phyloP scores from a whole-genome alignment of 2,797 vertebrate species.

The Phoebastria nigripes region DNA sequence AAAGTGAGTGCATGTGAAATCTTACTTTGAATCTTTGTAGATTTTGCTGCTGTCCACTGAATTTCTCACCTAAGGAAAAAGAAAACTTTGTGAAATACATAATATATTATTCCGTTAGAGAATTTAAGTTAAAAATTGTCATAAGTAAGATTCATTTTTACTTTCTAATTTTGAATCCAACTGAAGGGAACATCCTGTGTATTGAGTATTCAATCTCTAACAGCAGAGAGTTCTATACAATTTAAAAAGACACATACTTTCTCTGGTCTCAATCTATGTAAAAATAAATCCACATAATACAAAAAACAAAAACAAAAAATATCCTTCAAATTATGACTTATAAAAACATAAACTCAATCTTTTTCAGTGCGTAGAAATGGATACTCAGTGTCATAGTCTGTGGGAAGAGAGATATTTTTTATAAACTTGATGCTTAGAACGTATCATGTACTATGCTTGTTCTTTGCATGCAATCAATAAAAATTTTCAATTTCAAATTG shows the following conservation, averaged over 20 bases:
- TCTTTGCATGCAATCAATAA: not conserved
- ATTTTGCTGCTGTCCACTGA: conserved; percentile 47
- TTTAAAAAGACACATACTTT: not conserved
- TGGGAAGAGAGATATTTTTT: not conserved
- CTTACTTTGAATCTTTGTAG: conserved; percentile 71
- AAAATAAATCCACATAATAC: not conserved
- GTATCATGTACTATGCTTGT: not conserved
- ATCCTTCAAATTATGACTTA: not conserved
- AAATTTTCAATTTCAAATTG: not conserved
- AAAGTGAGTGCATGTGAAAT: not conserved
- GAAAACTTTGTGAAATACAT: conserved; percentile 6
- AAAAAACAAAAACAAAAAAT: not conserved
- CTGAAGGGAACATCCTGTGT: not conserved
- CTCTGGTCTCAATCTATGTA: not conserved
- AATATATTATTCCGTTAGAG: not conserved
- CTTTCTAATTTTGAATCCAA: not conserved
- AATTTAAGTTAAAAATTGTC: not conserved
- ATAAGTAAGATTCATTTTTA: not conserved
- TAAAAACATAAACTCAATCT: not conserved
- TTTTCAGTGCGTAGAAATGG: not conserved
- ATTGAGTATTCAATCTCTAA: not conserved
- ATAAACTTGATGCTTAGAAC: not conserved
- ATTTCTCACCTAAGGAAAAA: conserved; percentile 61
- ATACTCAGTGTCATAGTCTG: not conserved
- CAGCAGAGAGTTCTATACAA: not conserved